Evolutionary conservation across 2,888 invertebrate species (phyloP).

Genomic region (Helicoverpa assulta): DNA sequence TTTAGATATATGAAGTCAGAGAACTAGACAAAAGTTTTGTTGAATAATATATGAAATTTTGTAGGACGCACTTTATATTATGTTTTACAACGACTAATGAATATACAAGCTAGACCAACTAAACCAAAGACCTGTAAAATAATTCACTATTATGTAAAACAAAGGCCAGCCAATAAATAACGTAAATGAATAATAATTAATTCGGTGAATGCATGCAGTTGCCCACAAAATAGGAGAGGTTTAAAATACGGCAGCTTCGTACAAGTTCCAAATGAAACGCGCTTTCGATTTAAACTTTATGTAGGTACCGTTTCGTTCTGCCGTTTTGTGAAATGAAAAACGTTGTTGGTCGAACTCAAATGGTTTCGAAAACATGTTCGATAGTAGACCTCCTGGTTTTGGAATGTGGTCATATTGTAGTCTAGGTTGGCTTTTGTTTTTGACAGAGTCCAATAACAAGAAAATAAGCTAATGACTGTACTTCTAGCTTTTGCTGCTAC

Average conservation of each 20-base stretch:
- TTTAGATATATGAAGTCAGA: too few species aligned
- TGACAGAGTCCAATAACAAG: too few species aligned
- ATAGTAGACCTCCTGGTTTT: not conserved
- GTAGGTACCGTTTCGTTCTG: constrained; percentile 16
- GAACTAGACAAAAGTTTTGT: too few species aligned
- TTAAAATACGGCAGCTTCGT: constrained; percentile 18
- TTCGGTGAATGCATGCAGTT: constrained; percentile 24
- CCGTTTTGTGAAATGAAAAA: constrained; percentile 32
- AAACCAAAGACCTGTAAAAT: not conserved
- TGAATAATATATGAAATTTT: too few species aligned
- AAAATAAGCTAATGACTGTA: too few species aligned
- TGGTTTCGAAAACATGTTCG: not conserved
- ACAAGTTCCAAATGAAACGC: constrained; percentile 35
- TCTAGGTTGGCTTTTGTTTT: too few species aligned
- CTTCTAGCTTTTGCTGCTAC: too few species aligned
- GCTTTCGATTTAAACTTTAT: constrained; percentile 53
- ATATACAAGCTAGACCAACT: not conserved
- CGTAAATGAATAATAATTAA: constrained; percentile 28
- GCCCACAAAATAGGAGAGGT: constrained; percentile 8
- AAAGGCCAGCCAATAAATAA: constrained; percentile 7
- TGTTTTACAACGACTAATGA: too few species aligned
- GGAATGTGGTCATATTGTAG: not conserved
- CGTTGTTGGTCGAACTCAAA: constrained; percentile 8
- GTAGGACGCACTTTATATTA: not conserved
- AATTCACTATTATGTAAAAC: constrained; percentile 8